Evolutionary conservation across 2,797 vertebrate species (phyloP).

Genomic region (Momotus momota): DNA sequence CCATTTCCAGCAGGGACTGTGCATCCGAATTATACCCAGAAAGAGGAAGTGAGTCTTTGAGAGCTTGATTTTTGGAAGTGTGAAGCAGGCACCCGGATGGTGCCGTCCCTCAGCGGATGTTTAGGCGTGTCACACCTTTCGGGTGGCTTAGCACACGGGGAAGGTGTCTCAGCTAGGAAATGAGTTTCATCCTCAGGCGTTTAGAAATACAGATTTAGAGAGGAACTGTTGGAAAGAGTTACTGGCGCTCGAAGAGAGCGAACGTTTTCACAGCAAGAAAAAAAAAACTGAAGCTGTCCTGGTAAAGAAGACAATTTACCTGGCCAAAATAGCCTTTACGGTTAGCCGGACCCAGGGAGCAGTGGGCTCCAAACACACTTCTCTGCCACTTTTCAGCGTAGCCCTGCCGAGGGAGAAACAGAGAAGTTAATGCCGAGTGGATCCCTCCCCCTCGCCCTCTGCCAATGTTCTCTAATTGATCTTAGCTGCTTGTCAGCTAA

Average conservation of each 20-base stretch:
- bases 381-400: neutral
- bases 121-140: neutral
- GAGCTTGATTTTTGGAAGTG: neutral
- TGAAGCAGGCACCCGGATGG: neutral
- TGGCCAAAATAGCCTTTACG: constrained; percentile 24
- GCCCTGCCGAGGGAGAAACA: constrained; percentile 25
- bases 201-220: neutral
- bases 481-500: neutral
- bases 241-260: neutral
- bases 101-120: neutral
- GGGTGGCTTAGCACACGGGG: neutral
- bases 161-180: neutral
- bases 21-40: neutral
- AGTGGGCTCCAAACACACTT: constrained; percentile 54
- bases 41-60: neutral
- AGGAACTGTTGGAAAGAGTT: neutral
- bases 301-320: neutral
- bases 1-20: neutral
- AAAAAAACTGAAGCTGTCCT: neutral
- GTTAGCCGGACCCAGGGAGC: neutral
- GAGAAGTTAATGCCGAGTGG: too few relatives aligned
- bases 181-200: neutral
- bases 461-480: neutral
- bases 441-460: neutral
- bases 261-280: neutral